These are phyloP conservation scores for Cebuella pygmaea DNA, from an alignment of 2,797 vertebrate genomes.

Conservation along the genomic window DNA sequence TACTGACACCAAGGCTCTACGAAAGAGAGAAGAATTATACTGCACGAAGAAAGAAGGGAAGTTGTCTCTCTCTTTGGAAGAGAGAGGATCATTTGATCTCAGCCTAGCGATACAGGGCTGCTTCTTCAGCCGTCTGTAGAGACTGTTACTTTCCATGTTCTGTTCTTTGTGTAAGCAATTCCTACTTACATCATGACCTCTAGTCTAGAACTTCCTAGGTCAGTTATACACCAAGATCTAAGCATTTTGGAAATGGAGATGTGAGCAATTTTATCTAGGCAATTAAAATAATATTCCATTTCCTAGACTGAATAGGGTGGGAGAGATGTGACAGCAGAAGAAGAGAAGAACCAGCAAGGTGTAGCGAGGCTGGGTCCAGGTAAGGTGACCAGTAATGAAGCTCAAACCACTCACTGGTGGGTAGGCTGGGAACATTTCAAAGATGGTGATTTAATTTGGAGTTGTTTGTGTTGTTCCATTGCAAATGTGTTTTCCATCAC, in stretches of 20 bases:
- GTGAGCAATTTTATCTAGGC: background rate
- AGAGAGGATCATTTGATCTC: background rate
- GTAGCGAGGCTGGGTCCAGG: background rate
- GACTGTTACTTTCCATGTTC: background rate
- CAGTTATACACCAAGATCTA: background rate
- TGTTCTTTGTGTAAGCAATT: background rate
- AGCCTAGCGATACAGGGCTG: background rate
- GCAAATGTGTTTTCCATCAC: background rate
- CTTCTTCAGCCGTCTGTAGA: background rate
- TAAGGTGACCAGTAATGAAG: background rate
- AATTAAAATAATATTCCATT: background rate
- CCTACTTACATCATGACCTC: background rate
- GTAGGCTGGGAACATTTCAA: background rate
- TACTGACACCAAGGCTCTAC: background rate
- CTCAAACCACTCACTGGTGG: background rate
- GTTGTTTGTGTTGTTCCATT: background rate
- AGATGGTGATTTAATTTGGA: background rate
- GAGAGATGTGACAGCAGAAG: background rate
- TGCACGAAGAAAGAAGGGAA: background rate
- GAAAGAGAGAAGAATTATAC: background rate
- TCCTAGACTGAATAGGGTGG: background rate
- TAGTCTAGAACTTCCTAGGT: background rate
- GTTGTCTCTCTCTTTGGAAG: background rate
- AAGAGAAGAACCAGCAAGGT: background rate
- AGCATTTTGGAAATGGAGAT: background rate